A percentile compares a stretch with the other conserved stretches of the same genome.
Evolutionary conservation across 1,140 invertebrate species (phyloP).

Genomic region (Pseudomyrmex cubaensis): DNA sequence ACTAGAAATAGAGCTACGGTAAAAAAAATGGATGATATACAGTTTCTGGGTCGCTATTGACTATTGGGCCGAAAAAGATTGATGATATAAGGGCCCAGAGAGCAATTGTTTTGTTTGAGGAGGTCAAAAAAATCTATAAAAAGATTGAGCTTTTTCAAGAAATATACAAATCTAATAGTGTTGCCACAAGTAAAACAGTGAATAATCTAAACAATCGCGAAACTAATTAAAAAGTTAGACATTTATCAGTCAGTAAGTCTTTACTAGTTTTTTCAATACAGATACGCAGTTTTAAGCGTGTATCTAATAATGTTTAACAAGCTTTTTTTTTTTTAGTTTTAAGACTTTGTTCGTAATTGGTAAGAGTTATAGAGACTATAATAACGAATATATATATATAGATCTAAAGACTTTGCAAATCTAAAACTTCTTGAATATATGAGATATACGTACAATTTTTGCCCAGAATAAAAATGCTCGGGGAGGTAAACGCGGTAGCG

Average conservation of each 20-base stretch:
- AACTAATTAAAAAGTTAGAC: not conserved
- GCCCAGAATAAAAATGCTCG: not conserved
- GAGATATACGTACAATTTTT: not conserved
- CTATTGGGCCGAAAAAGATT: conserved; percentile 6
- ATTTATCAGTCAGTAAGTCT: conserved; percentile 9
- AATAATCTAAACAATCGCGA: not conserved
- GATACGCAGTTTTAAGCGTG: conserved; percentile 19
- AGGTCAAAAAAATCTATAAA: not conserved
- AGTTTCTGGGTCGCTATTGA: not conserved
- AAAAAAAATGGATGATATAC: not conserved
- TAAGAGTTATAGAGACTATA: conserved; percentile 33
- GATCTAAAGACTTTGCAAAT: conserved; percentile 34
- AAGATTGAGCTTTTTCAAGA: not conserved
- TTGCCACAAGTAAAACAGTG: not conserved
- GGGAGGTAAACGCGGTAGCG: not conserved
- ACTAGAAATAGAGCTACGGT: not conserved
- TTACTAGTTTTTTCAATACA: conserved; percentile 26
- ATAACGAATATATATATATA: conserved; percentile 34
- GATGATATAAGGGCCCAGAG: not conserved
- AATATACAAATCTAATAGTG: not conserved
- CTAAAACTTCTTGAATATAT: conserved; percentile 14
- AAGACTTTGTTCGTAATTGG: conserved; percentile 51
- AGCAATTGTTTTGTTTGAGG: not conserved
- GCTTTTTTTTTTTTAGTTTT: conserved; percentile 49
- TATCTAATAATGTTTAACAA: conserved; percentile 44